Evolutionary conservation across 2,888 invertebrate genomes (phyloP), one percentile per base, ranked within the genome.

Genomic region (Tineola bisselliella): DNA sequence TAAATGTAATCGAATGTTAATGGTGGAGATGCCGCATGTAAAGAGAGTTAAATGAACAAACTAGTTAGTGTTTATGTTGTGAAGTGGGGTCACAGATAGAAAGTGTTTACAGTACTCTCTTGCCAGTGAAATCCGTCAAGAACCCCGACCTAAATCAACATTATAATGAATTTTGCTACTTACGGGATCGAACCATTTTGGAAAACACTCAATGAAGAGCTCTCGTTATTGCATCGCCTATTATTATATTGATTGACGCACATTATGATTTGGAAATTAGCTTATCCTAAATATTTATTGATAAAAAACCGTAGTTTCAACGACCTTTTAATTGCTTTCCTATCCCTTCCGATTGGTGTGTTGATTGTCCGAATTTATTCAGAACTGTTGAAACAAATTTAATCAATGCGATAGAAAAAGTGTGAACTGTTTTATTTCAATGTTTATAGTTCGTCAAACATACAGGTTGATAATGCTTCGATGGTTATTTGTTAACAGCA

Each of bases 141-240:
- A 66, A 72, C 71, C 66, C 67, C 65, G 67, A 65, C 76, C 77
- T 76, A 75, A 75, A 73, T 72, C 70, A 76, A 77, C 76, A 78
- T 70, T 68, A 70, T 75, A 76, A 77, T 76, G 73, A 75, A 70
- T 69, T 70, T 67, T 69, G 67, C 71, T 72, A 73, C 72, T 75
- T 72, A 68, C 71, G 66, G 65, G 69, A 68, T 69, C 69, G 54
- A 54, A 18, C 54, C 19, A 12, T 54, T 54, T 54, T 25, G 11
- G 25, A 25, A 25, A 54, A 8, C 48, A n/a, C 48, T 48, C 48
- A 48, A 48, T 15, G 15, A 48, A 48, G 48, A n/a, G 48, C 8
- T 17, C 8, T 6, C 3, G 48, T 17, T 17, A 48, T 48, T 48
- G 48, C 48, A 48, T 38, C 38, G n/a, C 5, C n/a, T 38, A 38